Evolutionary conservation across 2,888 invertebrate species (phyloP).

Genomic region (Acleris holmiana): DNA sequence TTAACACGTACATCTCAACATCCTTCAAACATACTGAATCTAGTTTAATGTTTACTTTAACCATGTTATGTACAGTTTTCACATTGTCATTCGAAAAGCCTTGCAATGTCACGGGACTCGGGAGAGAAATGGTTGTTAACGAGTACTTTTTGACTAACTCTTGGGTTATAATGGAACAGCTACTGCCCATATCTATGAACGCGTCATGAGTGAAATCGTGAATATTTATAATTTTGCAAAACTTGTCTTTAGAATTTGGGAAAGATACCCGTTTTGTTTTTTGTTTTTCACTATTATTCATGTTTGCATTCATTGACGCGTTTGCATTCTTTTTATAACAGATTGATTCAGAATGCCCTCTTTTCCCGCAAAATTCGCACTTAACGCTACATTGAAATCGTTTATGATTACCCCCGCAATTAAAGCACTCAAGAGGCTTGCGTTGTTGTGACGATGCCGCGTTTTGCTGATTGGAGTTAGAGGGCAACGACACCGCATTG

Average conservation of each 20-base stretch:
- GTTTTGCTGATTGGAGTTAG: not conserved
- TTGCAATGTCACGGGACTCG: not conserved
- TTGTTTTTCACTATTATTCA: too few relatives aligned
- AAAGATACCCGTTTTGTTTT: too few relatives aligned
- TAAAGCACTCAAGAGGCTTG: not conserved
- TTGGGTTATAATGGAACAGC: too few relatives aligned
- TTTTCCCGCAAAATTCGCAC: too few relatives aligned
- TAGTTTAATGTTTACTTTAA: not conserved
- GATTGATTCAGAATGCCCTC: too few relatives aligned
- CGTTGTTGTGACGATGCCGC: not conserved
- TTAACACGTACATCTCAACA: not conserved
- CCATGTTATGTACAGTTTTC: not conserved
- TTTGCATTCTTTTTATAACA: too few relatives aligned
- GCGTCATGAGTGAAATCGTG: too few relatives aligned
- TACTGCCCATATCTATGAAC: too few relatives aligned
- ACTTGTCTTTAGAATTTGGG: too few relatives aligned
- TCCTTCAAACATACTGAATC: not conserved
- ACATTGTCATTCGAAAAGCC: not conserved
- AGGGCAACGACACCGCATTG: not conserved
- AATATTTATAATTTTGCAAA: too few relatives aligned
- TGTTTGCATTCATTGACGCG: too few relatives aligned
- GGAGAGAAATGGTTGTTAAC: not conserved
- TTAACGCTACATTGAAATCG: too few relatives aligned
- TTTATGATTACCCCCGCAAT: slow-evolving; percentile 1
- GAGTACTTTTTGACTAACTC: not conserved